phyloP scores from a whole-genome alignment of 2,888 invertebrate species.

The Smittia sp. region DNA sequence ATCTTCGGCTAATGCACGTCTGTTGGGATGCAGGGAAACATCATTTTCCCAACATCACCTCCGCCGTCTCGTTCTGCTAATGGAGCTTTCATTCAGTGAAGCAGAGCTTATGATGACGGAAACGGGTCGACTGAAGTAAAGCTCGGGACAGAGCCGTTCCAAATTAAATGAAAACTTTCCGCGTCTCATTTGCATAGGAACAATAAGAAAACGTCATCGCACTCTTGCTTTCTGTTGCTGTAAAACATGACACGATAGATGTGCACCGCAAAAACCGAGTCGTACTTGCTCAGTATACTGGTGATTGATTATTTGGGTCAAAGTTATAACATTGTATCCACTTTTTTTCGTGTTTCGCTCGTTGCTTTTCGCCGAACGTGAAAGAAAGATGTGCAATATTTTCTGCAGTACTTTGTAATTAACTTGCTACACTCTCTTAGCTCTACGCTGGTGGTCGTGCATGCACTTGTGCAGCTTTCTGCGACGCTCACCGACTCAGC shows the following conservation, averaged over 20 bases:
- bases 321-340: slow-evolving; percentile 38
- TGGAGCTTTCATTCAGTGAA: too few relatives aligned
- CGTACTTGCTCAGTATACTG: not conserved
- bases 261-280: not conserved
- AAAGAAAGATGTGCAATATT: too few relatives aligned
- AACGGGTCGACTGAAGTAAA: not conserved
- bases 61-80: too few relatives aligned
- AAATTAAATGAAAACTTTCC: not conserved
- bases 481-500: not conserved
- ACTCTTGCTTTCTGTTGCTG: too few relatives aligned
- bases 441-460: not conserved
- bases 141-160: too few relatives aligned
- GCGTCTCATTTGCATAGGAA: not conserved
- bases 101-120: not conserved
- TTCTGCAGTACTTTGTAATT: too few relatives aligned
- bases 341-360: not conserved
- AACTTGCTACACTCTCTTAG: not conserved
- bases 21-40: too few relatives aligned
- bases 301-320: slow-evolving; percentile 40
- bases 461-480: slow-evolving; percentile 28
- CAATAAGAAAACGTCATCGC: not conserved
- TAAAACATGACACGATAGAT: not conserved
- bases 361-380: too few relatives aligned
- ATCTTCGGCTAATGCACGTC: too few relatives aligned
- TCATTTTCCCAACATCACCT: too few relatives aligned